A percentile compares a stretch with the other conserved stretches of the same genome.
Conservation (phyloP, 2,888 invertebrate genomes). For the Tiphia femorata region DNA sequence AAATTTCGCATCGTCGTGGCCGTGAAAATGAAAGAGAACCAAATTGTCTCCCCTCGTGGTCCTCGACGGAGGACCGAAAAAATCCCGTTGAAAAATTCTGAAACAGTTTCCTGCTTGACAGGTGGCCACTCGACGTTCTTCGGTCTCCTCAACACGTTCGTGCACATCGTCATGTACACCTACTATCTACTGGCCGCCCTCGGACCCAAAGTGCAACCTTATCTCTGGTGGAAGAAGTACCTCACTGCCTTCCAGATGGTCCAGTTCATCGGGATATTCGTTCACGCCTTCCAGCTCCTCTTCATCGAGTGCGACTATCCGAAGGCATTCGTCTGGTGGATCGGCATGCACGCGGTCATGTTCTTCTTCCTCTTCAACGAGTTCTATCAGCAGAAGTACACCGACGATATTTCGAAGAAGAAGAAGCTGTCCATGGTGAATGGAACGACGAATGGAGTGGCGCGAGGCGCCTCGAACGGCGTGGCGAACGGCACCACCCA, state of each 20-base stretch:
- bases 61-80: not conserved
- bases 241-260: conserved; percentile 93
- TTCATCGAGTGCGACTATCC: conserved; percentile 95
- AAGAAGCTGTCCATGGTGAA: conserved; percentile 50
- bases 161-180: conserved; percentile 97
- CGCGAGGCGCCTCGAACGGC: conserved; percentile 37
- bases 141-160: conserved; percentile 93
- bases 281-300: conserved; percentile 92
- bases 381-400: conserved; percentile 91
- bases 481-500: conserved; percentile 38
- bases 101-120: conserved; percentile 19
- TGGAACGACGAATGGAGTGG: conserved; percentile 57
- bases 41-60: not conserved
- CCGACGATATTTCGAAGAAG: no score
- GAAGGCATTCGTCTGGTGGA: conserved; percentile 95
- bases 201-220: conserved; percentile 88
- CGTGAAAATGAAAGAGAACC: no score
- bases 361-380: conserved; percentile 96
- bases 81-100: no score
- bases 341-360: conserved; percentile 94
- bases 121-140: conserved; percentile 98
- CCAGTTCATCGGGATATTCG: conserved; percentile 91
- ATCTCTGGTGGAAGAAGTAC: conserved; percentile 97
- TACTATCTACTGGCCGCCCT: conserved; percentile 94
- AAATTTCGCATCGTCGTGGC: no score